These are phyloP conservation scores for Octonoba sinensis DNA, from an alignment of 2,888 invertebrate species.

Conservation along the genomic window DNA sequence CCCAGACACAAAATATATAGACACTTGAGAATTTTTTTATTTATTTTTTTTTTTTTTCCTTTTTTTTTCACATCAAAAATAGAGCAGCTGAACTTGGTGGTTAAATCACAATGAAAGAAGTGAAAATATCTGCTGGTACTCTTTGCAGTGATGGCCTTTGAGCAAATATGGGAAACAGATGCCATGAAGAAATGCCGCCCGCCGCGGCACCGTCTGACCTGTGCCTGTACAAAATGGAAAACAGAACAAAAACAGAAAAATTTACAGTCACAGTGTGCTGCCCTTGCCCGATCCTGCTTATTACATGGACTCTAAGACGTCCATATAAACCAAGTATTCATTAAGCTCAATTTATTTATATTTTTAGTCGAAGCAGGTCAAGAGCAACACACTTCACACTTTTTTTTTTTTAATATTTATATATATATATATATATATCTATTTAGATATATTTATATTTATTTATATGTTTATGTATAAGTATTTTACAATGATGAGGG, in stretches of 20 bases:
- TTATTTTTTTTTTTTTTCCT: slow-evolving; percentile 14
- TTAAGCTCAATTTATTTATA: slow-evolving; percentile 49
- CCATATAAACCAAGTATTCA: slow-evolving; percentile 49
- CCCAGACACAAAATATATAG: slow-evolving; percentile 59
- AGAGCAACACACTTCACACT: slow-evolving; percentile 58
- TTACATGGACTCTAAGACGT: slow-evolving; percentile 28
- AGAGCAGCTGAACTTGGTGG: slow-evolving; percentile 64
- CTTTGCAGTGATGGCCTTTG: slow-evolving; percentile 65
- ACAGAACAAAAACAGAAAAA: slow-evolving; percentile 52
- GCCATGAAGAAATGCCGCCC: slow-evolving; percentile 59
- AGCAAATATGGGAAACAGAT: slow-evolving; percentile 65
- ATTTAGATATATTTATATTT: slow-evolving; percentile 47
- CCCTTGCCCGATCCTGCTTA: slow-evolving; percentile 45
- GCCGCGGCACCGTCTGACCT: slow-evolving; percentile 44
- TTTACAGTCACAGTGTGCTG: slow-evolving; percentile 59
- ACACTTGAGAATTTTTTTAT: slow-evolving; percentile 53
- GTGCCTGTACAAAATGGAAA: slow-evolving; percentile 59
- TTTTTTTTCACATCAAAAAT: slow-evolving; percentile 64
- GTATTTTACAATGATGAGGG: slow-evolving; percentile 60
- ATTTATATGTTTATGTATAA: slow-evolving; percentile 62
- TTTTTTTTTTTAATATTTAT: too few species aligned
- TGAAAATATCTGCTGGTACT: slow-evolving; percentile 65
- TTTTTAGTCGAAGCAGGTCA: slow-evolving; percentile 59
- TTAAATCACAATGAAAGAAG: slow-evolving; percentile 65
- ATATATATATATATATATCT: slow-evolving; percentile 55